phyloP scores from a whole-genome alignment of 1,140 invertebrate species.

The Hyles euphorbiae region DNA sequence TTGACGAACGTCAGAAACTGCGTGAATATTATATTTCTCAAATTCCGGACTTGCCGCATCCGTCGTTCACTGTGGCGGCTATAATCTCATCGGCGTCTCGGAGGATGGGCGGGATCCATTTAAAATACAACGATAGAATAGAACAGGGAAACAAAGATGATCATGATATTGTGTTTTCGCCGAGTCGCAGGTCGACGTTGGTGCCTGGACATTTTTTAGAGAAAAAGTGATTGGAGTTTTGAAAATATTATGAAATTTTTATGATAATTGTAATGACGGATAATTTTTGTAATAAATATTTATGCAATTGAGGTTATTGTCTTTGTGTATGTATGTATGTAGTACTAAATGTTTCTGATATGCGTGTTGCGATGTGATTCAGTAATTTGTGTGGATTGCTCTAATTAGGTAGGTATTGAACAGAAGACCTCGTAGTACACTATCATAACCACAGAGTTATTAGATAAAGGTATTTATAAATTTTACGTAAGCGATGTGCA shows the following conservation, averaged over 20 bases:
- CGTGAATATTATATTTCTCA: slow-evolving; percentile 42
- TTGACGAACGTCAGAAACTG: slow-evolving; percentile 23
- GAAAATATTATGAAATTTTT: background rate
- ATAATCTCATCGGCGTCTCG: slow-evolving; percentile 46
- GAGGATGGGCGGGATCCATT: slow-evolving; percentile 35
- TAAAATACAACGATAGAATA: slow-evolving; percentile 42
- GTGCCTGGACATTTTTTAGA: slow-evolving; percentile 24
- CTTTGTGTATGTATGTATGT: too few species aligned
- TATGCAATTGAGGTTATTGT: too few species aligned
- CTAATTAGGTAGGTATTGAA: too few species aligned
- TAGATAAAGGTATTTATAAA: too few species aligned
- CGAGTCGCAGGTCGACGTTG: slow-evolving; percentile 45
- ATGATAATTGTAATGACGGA: too few species aligned
- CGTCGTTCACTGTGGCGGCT: slow-evolving; percentile 37
- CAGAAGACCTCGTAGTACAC: too few species aligned
- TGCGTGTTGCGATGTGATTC: too few species aligned
- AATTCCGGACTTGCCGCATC: slow-evolving; percentile 53
- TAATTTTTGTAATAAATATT: too few species aligned
- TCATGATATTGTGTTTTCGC: slow-evolving; percentile 30
- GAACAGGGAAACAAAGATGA: slow-evolving; percentile 25
- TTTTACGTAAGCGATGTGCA: too few species aligned
- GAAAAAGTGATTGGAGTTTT: slow-evolving; percentile 9
- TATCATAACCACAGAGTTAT: too few species aligned
- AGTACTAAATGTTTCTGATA: too few species aligned
- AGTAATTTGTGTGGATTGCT: too few species aligned